Conservation (phyloP, 1,140 invertebrate genomes). For the Euura lappo region DNA sequence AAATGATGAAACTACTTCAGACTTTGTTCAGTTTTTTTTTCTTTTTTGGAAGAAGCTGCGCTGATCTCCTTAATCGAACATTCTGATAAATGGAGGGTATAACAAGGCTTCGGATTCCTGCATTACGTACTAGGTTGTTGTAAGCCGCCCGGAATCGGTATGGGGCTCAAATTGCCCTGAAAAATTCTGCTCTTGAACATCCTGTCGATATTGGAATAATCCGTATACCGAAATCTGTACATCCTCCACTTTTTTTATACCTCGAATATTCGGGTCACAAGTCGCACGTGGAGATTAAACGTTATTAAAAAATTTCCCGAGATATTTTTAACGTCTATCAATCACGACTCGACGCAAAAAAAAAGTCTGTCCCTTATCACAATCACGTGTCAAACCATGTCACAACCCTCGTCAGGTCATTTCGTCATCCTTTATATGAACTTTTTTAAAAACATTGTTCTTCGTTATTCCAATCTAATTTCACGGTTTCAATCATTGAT, state of each 20-base stretch:
- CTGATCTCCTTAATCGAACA: no score
- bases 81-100: no score
- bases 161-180: slow-evolving; percentile 49
- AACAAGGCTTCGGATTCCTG: no score
- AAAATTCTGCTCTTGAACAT: slow-evolving; percentile 55
- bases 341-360: not conserved
- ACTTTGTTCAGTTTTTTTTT: no score
- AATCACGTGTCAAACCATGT: not conserved
- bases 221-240: slow-evolving; percentile 29
- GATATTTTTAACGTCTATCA: no score
- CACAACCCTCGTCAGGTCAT: not conserved
- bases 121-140: slow-evolving; percentile 47
- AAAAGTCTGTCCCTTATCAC: not conserved
- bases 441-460: not conserved
- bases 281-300: no score
- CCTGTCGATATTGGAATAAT: slow-evolving; percentile 37
- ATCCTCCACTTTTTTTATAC: slow-evolving; percentile 19
- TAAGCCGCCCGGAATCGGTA: slow-evolving; percentile 42
- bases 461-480: not conserved
- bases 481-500: not conserved
- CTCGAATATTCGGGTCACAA: no score
- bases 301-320: no score
- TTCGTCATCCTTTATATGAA: not conserved
- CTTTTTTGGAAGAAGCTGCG: no score
- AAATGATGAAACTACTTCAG: no score